phyloP scores from a whole-genome alignment of 2,113 vertebrate species.

The Caracal caracal region DNA sequence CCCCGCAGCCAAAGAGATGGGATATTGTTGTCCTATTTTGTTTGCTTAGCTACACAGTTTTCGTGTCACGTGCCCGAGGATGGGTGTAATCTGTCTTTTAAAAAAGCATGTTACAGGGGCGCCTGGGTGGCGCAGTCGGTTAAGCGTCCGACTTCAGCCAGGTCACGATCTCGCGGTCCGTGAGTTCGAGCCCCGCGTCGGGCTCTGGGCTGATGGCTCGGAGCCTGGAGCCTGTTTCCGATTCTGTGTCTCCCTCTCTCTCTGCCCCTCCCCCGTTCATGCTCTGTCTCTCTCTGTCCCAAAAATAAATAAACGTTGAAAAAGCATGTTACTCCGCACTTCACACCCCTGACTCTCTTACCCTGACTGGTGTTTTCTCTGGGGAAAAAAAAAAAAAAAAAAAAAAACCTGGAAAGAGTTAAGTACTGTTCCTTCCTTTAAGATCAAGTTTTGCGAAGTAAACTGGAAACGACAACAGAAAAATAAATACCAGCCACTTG shows the following conservation, averaged over 20 bases:
- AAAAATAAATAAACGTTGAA: too few relatives aligned
- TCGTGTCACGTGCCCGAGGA: background rate
- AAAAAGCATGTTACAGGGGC: background rate
- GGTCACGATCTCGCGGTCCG: too few relatives aligned
- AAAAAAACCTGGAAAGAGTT: conserved; percentile 58
- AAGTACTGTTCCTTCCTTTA: conserved; percentile 72
- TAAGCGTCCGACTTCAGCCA: too few relatives aligned
- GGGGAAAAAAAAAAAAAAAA: background rate
- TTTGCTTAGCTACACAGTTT: background rate
- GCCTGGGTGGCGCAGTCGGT: too few relatives aligned
- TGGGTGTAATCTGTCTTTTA: conserved; percentile 44
- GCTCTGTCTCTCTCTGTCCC: too few relatives aligned
- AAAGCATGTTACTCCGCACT: conserved; percentile 23
- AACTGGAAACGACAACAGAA: conserved; percentile 78
- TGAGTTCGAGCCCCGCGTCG: too few relatives aligned
- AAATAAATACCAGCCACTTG: conserved; percentile 74
- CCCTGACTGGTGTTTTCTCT: conserved; percentile 23
- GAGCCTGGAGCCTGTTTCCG: too few relatives aligned
- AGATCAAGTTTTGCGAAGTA: conserved; percentile 80
- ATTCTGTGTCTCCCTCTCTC: too few relatives aligned
- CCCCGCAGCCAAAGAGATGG: background rate
- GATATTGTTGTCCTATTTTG: background rate
- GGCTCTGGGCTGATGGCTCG: rapidly evolving
- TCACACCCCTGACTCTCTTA: background rate
- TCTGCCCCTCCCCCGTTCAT: too few relatives aligned